Evolutionary conservation across 2,113 vertebrate genomes (phyloP).

Genomic region (Muscicapa adusta): DNA sequence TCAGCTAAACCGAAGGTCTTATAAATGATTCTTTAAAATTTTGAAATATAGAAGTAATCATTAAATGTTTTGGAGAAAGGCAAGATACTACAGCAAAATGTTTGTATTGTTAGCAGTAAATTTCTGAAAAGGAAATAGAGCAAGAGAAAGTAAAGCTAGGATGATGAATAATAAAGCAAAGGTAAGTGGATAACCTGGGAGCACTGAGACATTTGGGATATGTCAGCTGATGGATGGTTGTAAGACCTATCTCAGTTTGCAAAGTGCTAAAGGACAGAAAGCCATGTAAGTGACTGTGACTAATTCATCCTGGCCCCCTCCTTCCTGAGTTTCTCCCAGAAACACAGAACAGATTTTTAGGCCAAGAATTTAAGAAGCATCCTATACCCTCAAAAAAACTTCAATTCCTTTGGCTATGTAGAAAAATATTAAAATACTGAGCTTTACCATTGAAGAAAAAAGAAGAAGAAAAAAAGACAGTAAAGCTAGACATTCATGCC

Average conservation of each 20-base stretch:
- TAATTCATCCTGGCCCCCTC: neutral
- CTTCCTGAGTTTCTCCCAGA: neutral
- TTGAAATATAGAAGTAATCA: neutral
- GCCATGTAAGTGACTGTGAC: accelerated
- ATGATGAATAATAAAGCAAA: neutral
- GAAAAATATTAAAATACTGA: neutral
- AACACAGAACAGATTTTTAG: neutral
- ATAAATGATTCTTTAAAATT: neutral
- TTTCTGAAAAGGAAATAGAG: neutral
- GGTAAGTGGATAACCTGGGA: neutral
- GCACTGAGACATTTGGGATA: neutral
- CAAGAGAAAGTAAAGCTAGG: neutral
- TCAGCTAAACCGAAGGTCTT: neutral
- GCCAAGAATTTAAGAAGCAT: neutral
- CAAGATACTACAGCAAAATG: neutral
- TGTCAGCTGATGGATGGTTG: neutral
- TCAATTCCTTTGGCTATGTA: neutral
- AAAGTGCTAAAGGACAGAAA: neutral
- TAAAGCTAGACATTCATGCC: neutral
- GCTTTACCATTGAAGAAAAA: neutral
- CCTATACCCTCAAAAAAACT: neutral
- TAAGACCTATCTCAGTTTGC: neutral
- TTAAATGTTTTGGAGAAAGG: neutral
- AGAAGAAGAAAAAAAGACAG: accelerated
- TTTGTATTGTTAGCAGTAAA: neutral